phyloP scores from a whole-genome alignment of 2,888 invertebrate genomes.

The Gnatocerus cornutus region DNA sequence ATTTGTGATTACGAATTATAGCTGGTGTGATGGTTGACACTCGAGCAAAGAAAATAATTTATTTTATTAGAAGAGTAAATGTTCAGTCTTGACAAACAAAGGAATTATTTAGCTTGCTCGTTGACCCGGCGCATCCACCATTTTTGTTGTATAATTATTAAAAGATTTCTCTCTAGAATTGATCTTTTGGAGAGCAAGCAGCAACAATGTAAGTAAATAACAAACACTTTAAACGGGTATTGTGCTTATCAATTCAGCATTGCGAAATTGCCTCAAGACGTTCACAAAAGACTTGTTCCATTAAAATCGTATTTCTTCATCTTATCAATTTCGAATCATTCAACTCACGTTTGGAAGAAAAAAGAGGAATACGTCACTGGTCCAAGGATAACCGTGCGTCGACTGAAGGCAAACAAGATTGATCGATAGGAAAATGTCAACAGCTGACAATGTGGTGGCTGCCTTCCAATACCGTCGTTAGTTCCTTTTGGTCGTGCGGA shows the following conservation, averaged over 20 bases:
- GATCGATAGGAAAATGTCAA: constrained; percentile 57
- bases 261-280: not conserved
- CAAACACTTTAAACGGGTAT: not conserved
- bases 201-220: too few species aligned
- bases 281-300: not conserved
- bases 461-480: constrained; percentile 52
- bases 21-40: too few species aligned
- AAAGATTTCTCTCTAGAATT: not conserved
- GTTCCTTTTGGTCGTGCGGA: constrained; percentile 47
- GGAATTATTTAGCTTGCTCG: not conserved
- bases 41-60: too few species aligned
- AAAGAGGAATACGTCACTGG: constrained; percentile 14
- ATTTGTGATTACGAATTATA: not conserved
- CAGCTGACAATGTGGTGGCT: constrained; percentile 56
- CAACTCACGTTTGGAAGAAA: not conserved
- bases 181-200: too few species aligned
- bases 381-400: constrained; percentile 20
- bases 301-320: constrained; percentile 16
- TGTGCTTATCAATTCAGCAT: not conserved
- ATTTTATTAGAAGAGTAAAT: too few species aligned
- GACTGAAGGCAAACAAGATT: constrained; percentile 57
- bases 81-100: not conserved
- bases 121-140: constrained; percentile 11
- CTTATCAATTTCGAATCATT: constrained; percentile 15
- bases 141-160: not conserved